Evolutionary conservation across 2,113 vertebrate species (phyloP).

Genomic region (Eubucco bourcierii): DNA sequence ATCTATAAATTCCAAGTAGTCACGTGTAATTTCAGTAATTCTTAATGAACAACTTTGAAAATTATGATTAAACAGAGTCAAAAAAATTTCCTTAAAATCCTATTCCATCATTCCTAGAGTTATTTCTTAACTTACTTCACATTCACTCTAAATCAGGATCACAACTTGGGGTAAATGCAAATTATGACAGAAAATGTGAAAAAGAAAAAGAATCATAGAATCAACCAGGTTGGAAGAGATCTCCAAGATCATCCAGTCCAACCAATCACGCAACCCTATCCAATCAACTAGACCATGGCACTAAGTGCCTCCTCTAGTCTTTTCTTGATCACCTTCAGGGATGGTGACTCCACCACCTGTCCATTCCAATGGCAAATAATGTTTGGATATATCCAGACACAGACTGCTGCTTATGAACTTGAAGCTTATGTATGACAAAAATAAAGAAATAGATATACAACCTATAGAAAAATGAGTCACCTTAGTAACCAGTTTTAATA

Average conservation of each 20-base stretch:
- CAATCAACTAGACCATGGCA: too few relatives aligned
- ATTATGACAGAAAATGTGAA: neutral
- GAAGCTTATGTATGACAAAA: neutral
- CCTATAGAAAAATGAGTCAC: neutral
- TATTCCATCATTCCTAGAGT: neutral
- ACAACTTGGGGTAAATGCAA: neutral
- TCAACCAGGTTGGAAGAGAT: too few relatives aligned
- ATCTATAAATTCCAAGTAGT: neutral
- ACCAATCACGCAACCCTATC: too few relatives aligned
- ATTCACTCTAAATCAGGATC: neutral
- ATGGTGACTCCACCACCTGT: too few relatives aligned
- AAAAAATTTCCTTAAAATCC: neutral
- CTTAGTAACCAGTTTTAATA: neutral
- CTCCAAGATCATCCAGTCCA: too few relatives aligned
- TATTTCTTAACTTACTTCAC: neutral
- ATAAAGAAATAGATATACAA: neutral
- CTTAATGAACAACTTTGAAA: neutral
- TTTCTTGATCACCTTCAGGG: too few relatives aligned
- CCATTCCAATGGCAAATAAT: too few relatives aligned
- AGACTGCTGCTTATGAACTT: neutral
- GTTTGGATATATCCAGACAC: neutral
- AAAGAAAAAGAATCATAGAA: neutral
- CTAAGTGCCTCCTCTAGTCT: too few relatives aligned
- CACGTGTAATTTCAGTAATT: neutral
- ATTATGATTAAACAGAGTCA: neutral